These are phyloP conservation scores for Agrilus mali DNA, from an alignment of 2,888 invertebrate species.

Conservation along the genomic window DNA sequence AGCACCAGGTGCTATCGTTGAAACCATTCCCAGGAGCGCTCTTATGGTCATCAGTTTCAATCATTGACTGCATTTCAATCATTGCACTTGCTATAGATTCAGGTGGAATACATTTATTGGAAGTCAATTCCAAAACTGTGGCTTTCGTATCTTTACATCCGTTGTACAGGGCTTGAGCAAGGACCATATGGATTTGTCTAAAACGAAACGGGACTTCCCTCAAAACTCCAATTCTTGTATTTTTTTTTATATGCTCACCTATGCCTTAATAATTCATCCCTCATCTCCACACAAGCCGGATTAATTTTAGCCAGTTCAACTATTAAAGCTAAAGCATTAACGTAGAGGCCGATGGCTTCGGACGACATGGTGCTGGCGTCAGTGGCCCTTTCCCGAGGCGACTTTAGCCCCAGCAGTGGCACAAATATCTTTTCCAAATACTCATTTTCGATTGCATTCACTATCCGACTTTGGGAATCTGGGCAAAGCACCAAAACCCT, in stretches of 20 bases:
- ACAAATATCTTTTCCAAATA: constrained; percentile 31
- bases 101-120: constrained; percentile 19
- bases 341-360: constrained; percentile 34
- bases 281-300: constrained; percentile 34
- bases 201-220: constrained; percentile 7
- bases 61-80: constrained; percentile 18
- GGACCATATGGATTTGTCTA: constrained; percentile 35
- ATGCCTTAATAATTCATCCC: constrained; percentile 26
- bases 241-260: constrained; percentile 20
- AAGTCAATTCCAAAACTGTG: constrained; percentile 30
- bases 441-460: constrained; percentile 30
- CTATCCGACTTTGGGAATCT: constrained; percentile 27
- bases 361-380: constrained; percentile 23
- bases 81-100: constrained; percentile 20
- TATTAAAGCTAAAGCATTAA: constrained; percentile 38
- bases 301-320: constrained; percentile 35
- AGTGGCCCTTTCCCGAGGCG: constrained; percentile 16
- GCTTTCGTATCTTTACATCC: constrained; percentile 34
- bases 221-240: too few relatives aligned
- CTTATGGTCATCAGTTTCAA: constrained; percentile 7
- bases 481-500: constrained; percentile 32
- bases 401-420: constrained; percentile 27
- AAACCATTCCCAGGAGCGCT: constrained; percentile 6
- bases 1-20: constrained; percentile 11
- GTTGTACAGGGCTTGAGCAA: constrained; percentile 38